phyloP scores from a whole-genome alignment of 1,140 invertebrate genomes.

The Diprion similis region DNA sequence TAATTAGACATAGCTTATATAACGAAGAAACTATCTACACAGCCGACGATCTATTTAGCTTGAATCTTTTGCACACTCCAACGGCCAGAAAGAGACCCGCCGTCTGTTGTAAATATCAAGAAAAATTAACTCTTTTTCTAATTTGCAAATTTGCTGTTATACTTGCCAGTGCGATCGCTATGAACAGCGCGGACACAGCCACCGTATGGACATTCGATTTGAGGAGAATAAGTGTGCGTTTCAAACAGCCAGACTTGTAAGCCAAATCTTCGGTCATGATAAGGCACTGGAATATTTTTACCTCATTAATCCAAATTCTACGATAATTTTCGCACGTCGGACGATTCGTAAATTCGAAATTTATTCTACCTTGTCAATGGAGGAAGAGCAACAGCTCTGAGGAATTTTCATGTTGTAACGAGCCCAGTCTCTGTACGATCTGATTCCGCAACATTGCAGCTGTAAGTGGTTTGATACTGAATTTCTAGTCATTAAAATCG shows the following conservation, averaged over 20 bases:
- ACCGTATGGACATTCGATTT: conserved; percentile 40
- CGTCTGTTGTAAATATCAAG: conserved; percentile 17
- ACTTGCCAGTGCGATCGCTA: conserved; percentile 36
- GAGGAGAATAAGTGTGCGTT: conserved; percentile 30
- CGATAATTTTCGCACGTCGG: not conserved
- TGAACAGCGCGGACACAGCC: conserved; percentile 30
- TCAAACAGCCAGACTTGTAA: conserved; percentile 41
- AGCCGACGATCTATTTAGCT: conserved; percentile 18
- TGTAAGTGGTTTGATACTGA: conserved; percentile 8
- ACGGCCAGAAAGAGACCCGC: conserved; percentile 31
- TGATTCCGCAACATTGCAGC: conserved; percentile 44
- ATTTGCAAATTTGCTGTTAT: conserved; percentile 11
- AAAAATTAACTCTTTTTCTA: not conserved
- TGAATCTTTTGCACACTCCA: conserved; percentile 31
- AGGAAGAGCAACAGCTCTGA: conserved; percentile 40
- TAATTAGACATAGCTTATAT: not conserved
- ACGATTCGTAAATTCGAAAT: conserved; percentile 10
- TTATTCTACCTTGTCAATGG: conserved; percentile 32
- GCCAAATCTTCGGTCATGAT: conserved; percentile 36
- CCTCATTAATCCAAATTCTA: not conserved
- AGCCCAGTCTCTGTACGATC: conserved; percentile 39
- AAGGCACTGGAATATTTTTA: conserved; percentile 34
- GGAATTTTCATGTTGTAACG: conserved; percentile 35
- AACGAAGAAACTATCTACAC: not conserved
- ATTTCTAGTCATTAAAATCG: too few species aligned